phyloP scores from a whole-genome alignment of 2,888 invertebrate species.

The Ctena decussata region DNA sequence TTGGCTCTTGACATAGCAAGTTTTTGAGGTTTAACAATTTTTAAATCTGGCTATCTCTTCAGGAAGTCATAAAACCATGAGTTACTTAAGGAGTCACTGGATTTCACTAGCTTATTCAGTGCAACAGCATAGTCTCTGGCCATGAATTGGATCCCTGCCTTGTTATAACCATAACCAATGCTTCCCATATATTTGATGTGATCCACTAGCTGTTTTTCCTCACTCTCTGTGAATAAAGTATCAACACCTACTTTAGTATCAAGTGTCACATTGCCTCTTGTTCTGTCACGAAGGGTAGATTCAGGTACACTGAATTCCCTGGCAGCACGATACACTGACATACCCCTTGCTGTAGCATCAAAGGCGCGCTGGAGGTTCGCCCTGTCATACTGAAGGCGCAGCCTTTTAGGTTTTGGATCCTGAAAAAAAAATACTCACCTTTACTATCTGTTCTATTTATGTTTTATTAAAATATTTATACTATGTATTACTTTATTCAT shows the following conservation, averaged over 20 bases:
- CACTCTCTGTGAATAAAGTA: background rate
- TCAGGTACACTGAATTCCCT: slow-evolving; percentile 35
- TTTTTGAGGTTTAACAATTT: slow-evolving; percentile 35
- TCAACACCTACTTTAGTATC: slow-evolving; percentile 16
- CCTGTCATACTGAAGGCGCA: slow-evolving; percentile 22
- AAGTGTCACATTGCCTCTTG: slow-evolving; percentile 25
- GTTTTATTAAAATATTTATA: too few species aligned
- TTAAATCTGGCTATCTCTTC: slow-evolving; percentile 40
- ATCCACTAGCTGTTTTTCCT: slow-evolving; percentile 27
- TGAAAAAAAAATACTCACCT: background rate
- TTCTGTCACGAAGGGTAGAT: slow-evolving; percentile 33
- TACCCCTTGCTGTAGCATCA: slow-evolving; percentile 23
- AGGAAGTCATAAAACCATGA: slow-evolving; percentile 48
- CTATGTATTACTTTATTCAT: too few species aligned
- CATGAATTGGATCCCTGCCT: slow-evolving; percentile 28
- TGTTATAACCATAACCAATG: slow-evolving; percentile 46
- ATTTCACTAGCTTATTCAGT: slow-evolving; percentile 21
- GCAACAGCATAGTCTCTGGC: slow-evolving; percentile 38
- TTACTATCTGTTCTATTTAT: too few species aligned
- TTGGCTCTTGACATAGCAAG: slow-evolving; percentile 34
- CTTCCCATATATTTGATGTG: slow-evolving; percentile 44
- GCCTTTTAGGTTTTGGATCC: background rate
- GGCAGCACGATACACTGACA: slow-evolving; percentile 38
- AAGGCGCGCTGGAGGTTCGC: slow-evolving; percentile 16
- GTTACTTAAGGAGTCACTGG: slow-evolving; percentile 22